phyloP scores from a whole-genome alignment of 2,113 vertebrate species.

The Taxidea taxus region DNA sequence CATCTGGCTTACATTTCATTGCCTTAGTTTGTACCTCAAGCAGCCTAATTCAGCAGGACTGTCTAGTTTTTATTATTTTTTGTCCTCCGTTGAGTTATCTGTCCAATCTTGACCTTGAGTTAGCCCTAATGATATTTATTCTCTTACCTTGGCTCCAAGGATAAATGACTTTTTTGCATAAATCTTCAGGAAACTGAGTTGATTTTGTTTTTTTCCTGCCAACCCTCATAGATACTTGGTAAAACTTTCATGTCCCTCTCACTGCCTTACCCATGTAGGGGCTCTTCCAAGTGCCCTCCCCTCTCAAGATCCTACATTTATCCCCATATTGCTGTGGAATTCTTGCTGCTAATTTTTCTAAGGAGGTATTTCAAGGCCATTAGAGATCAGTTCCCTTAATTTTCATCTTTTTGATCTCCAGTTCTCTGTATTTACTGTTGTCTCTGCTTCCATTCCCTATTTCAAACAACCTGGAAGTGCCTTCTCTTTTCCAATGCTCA shows the following conservation, averaged over 20 bases:
- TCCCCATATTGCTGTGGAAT: neutral
- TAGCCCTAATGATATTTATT: neutral
- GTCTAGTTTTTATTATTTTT: neutral
- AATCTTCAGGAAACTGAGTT: neutral
- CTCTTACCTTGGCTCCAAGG: neutral
- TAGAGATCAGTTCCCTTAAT: neutral
- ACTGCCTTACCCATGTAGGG: neutral
- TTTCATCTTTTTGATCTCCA: neutral
- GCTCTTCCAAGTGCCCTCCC: neutral
- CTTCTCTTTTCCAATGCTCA: neutral
- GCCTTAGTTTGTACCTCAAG: neutral
- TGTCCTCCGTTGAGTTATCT: neutral
- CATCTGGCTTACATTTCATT: neutral
- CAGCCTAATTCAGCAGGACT: neutral
- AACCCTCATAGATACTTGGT: neutral
- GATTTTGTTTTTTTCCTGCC: neutral
- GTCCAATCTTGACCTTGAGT: neutral
- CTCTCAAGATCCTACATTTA: neutral
- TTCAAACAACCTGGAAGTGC: neutral
- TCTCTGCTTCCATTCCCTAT: neutral
- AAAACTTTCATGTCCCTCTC: neutral
- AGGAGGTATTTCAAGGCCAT: neutral
- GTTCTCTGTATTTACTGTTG: neutral
- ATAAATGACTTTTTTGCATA: neutral
- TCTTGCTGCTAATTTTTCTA: neutral